Base-by-base conservation (phyloP, 2,888 invertebrate species). In the Criorhina ranunculi region DNA sequence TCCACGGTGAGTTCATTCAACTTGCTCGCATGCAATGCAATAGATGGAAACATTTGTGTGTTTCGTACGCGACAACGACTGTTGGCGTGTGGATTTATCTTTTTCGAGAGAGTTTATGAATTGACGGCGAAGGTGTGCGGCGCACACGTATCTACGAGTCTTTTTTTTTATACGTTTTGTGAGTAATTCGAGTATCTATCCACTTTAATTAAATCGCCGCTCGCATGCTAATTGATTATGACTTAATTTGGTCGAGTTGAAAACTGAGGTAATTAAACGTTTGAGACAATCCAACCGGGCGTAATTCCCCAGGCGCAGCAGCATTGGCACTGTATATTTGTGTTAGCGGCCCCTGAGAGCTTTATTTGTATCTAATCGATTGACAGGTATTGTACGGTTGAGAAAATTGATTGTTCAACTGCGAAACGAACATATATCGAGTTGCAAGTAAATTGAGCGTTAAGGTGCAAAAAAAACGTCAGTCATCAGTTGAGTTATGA, bases 161-260 rank as follows among this genome's bases (percentile, higher is more conserved):
- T n/a, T n/a, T n/a, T n/a, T 53, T 67, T 75, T 42, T 64, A 70
- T 40, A 31, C 49, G 42, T 66, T 59, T 24, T 44, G 35, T 53
- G 35, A 46, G 51, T 60, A 31, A 31, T 15, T 60, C 9, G 8
- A 9, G 49, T 19, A 42, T 15, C 35, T 44, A 60, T 80, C 53
- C 44, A 75, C 67, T 72, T 82, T 44, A 59, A 82, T 72, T 77
- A 49, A 66, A 82, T 59, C 60, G 70, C 60, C 53, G 31, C 60
- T 70, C 35, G 49, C 42, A 77, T 77, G 59, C 77, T 82, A 77
- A 82, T 82, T 66, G 60, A 66, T 72, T 72, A 77, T 72, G 82
- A 82, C 77, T 77, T 77, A 82, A 72, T 49, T 76, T 82, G 77
- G 82, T 76, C 76, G 64, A 57, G 37, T 60, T 70, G 59, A 66